Evolutionary conservation across 2,888 invertebrate species (phyloP).

Genomic region (Tenthredo livida): DNA sequence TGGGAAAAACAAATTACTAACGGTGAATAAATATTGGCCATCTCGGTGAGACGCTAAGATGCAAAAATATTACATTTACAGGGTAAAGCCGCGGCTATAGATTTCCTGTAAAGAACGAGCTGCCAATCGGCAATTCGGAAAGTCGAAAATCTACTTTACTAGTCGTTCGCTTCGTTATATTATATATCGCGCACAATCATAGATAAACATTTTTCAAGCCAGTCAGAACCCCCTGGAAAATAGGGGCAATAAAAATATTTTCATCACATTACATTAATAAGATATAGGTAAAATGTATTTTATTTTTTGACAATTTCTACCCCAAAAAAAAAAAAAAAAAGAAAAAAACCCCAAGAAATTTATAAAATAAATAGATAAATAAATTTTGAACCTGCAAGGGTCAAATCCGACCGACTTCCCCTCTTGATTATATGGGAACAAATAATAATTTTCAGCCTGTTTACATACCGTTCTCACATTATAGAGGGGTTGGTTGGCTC

Average conservation of each 20-base stretch:
- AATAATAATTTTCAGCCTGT: constrained; percentile 48
- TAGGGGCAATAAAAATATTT: background rate
- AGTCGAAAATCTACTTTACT: constrained; percentile 45
- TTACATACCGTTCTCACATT: constrained; percentile 43
- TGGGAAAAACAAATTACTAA: constrained; percentile 69
- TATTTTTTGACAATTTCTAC: too few species aligned
- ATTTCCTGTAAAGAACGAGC: constrained; percentile 52
- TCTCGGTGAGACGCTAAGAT: constrained; percentile 45
- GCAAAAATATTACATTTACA: constrained; percentile 52
- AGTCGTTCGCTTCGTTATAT: constrained; percentile 40
- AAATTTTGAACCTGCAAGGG: background rate
- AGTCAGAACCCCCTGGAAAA: background rate
- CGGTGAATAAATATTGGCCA: constrained; percentile 67
- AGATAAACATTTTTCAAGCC: background rate
- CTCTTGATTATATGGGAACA: constrained; percentile 35
- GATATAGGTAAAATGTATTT: too few species aligned
- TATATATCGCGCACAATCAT: background rate
- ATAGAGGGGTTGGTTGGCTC: constrained; percentile 38
- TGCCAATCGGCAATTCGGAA: constrained; percentile 21
- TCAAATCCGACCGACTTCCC: constrained; percentile 29
- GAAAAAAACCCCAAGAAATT: background rate
- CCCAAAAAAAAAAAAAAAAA: too few species aligned
- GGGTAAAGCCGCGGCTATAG: constrained; percentile 53
- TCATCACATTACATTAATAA: too few species aligned
- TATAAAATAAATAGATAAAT: background rate